These are phyloP conservation scores for Taeniopygia guttata DNA, from an alignment of 2,797 vertebrate species.

Conservation along the genomic window DNA sequence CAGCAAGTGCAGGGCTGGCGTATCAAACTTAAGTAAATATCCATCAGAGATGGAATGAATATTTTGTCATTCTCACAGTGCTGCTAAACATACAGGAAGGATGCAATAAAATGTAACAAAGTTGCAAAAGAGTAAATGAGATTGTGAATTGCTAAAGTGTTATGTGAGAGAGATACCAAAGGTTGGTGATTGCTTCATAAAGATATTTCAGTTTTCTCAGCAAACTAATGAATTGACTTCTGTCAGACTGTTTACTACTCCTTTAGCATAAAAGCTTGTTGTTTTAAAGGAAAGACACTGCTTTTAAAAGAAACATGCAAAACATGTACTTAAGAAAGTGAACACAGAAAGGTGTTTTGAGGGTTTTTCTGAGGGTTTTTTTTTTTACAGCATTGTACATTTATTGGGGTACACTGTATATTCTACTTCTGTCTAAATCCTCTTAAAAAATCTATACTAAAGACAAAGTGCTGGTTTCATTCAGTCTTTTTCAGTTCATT, in stretches of 20 bases:
- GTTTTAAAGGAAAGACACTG: not conserved
- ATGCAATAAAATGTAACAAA: not conserved
- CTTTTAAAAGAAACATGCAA: not conserved
- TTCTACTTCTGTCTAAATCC: not conserved
- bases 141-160: not conserved
- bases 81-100: not conserved
- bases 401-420: not conserved
- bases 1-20: not conserved
- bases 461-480: not conserved
- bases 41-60: not conserved
- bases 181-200: not conserved
- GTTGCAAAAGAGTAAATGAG: not conserved
- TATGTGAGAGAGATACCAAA: not conserved
- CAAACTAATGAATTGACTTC: not conserved
- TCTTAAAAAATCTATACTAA: not conserved
- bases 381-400: not conserved
- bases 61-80: not conserved
- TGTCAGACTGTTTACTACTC: not conserved
- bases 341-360: not conserved
- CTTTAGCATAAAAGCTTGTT: not conserved
- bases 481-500: not conserved
- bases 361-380: not conserved
- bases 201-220: not conserved
- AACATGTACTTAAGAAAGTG: not conserved
- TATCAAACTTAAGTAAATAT: constrained; percentile 7